These are phyloP conservation scores for Myopa tessellatipennis DNA, from an alignment of 2,888 invertebrate genomes.

Conservation along the genomic window DNA sequence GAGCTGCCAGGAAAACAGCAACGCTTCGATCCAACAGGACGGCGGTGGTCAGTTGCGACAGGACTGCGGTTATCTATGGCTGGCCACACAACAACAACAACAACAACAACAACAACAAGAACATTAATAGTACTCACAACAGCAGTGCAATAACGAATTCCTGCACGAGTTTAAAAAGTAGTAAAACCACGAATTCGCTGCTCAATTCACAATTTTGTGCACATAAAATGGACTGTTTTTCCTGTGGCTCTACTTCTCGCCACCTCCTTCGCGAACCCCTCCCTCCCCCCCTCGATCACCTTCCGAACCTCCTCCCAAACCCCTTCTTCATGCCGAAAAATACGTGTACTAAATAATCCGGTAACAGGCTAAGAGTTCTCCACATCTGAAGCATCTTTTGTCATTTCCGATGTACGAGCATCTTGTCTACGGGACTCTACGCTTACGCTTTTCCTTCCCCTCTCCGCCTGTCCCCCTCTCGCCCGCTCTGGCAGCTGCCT, in stretches of 20 bases:
- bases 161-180: conserved; percentile 25
- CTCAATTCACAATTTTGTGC: conserved; percentile 3
- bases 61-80: background rate
- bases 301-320: background rate
- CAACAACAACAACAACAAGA: background rate
- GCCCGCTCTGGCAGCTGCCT: conserved; percentile 15
- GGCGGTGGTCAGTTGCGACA: background rate
- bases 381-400: too few relatives aligned
- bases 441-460: too few relatives aligned
- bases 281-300: background rate
- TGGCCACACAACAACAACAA: conserved; percentile 6
- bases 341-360: too few relatives aligned
- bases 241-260: background rate
- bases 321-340: background rate
- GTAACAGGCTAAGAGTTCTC: too few relatives aligned
- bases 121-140: background rate
- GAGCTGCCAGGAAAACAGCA: background rate
- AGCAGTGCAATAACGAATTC: background rate
- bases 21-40: too few relatives aligned
- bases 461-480: background rate
- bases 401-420: too few relatives aligned
- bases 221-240: background rate
- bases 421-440: too few relatives aligned
- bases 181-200: conserved; percentile 3
- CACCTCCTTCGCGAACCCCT: background rate